Evolutionary conservation across 2,113 vertebrate species (phyloP).

Genomic region (Carassius auratus): DNA sequence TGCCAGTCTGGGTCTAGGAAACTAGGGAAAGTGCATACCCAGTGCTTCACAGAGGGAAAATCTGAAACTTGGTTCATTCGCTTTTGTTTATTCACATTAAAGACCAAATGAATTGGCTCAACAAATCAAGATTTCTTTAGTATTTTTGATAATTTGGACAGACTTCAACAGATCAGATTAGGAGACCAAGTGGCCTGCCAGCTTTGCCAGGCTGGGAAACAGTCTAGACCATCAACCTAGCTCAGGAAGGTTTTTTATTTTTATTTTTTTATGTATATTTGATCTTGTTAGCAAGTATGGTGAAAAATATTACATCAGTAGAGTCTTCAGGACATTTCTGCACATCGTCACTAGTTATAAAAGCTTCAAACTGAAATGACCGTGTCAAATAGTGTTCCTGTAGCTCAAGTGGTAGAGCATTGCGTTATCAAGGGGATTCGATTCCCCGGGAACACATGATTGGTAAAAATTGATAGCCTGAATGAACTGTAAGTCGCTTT

Average conservation of each 20-base stretch:
- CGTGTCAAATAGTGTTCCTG: background rate
- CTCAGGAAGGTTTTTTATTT: background rate
- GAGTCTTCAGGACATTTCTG: background rate
- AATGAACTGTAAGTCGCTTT: too few species aligned
- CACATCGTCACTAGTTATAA: background rate
- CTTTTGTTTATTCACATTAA: background rate
- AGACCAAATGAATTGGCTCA: background rate
- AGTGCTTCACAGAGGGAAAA: background rate
- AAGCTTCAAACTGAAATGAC: background rate
- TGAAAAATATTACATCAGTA: background rate
- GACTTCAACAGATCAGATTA: background rate
- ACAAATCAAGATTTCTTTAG: background rate
- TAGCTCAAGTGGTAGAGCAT: too few species aligned
- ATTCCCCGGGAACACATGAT: too few species aligned
- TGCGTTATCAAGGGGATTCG: too few species aligned
- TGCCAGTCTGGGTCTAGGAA: conserved; percentile 24
- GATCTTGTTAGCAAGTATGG: background rate
- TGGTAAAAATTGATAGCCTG: too few species aligned
- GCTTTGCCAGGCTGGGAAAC: background rate
- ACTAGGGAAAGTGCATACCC: conserved; percentile 22
- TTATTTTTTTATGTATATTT: background rate
- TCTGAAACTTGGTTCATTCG: background rate
- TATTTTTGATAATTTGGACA: background rate
- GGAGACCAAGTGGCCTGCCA: background rate
- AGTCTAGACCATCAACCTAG: too few species aligned